Conservation (phyloP, 2,797 vertebrate genomes). For the Melanotaenia boesemani region DNA sequence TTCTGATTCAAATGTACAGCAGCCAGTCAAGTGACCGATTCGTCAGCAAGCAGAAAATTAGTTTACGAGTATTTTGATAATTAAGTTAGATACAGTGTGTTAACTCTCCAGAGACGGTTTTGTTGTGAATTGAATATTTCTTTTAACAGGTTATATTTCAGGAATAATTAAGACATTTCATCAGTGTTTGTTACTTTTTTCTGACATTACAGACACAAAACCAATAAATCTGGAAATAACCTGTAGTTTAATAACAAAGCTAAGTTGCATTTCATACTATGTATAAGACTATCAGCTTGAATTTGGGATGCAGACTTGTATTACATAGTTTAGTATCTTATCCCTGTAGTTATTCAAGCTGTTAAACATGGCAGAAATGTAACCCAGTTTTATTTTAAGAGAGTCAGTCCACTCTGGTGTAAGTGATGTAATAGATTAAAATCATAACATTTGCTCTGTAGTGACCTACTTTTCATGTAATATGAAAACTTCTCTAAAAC, state of each 20-base stretch:
- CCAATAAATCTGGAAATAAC: background rate
- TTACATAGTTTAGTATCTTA: background rate
- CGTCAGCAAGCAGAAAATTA: background rate
- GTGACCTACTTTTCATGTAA: slow-evolving; percentile 20
- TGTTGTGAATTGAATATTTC: background rate
- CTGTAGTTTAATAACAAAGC: background rate
- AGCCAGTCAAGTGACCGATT: background rate
- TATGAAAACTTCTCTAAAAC: no score
- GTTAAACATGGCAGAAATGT: background rate
- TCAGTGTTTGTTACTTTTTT: background rate
- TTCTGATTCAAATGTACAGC: background rate
- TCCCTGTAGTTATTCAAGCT: background rate
- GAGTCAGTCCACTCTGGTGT: background rate
- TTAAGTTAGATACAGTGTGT: no score
- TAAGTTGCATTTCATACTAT: background rate
- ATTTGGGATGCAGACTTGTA: background rate
- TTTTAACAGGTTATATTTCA: background rate
- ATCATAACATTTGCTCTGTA: slow-evolving; percentile 14
- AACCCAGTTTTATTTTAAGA: slow-evolving; percentile 19
- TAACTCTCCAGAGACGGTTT: background rate
- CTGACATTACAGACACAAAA: background rate
- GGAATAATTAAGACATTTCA: background rate
- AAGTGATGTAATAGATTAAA: slow-evolving; percentile 4
- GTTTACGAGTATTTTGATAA: background rate
- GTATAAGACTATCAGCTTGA: background rate